Conservation (phyloP, 2,113 vertebrate genomes). For the Cephalopterus ornatus region DNA sequence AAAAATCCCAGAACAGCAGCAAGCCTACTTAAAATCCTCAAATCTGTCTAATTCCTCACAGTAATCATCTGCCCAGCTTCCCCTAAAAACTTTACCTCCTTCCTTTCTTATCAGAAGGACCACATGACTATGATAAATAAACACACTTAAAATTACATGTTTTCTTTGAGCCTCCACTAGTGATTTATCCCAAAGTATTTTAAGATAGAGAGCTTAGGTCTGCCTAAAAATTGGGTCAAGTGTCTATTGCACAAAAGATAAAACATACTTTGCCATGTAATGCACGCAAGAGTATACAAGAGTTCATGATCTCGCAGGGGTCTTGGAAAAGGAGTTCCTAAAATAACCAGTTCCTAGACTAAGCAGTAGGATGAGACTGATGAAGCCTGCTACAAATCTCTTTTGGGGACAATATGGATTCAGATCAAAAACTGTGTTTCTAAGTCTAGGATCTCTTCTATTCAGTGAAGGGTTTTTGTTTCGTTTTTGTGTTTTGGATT, state of each 20-base stretch:
- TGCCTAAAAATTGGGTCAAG: not conserved
- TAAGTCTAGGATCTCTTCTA: not conserved
- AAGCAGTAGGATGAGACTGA: not conserved
- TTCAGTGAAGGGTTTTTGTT: not conserved
- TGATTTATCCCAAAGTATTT: not conserved
- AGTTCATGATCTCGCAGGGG: not conserved
- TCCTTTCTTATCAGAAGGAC: not conserved
- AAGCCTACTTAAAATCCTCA: not conserved
- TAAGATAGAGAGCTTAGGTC: not conserved
- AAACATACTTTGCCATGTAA: not conserved
- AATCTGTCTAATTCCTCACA: not conserved
- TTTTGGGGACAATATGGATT: not conserved
- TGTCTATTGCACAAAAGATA: not conserved
- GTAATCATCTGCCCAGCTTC: not conserved
- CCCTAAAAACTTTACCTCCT: not conserved
- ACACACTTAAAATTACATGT: not conserved
- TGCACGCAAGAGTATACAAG: not conserved
- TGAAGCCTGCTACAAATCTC: not conserved
- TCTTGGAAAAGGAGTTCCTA: not conserved
- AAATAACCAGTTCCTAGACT: constrained; percentile 10
- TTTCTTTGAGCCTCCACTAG: not conserved
- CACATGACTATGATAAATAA: not conserved
- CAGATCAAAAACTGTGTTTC: not conserved
- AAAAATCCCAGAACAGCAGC: not conserved
- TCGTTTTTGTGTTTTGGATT: not conserved